Evolutionary conservation across 2,113 vertebrate species (phyloP).

Genomic region (Mohoua ochrocephala): DNA sequence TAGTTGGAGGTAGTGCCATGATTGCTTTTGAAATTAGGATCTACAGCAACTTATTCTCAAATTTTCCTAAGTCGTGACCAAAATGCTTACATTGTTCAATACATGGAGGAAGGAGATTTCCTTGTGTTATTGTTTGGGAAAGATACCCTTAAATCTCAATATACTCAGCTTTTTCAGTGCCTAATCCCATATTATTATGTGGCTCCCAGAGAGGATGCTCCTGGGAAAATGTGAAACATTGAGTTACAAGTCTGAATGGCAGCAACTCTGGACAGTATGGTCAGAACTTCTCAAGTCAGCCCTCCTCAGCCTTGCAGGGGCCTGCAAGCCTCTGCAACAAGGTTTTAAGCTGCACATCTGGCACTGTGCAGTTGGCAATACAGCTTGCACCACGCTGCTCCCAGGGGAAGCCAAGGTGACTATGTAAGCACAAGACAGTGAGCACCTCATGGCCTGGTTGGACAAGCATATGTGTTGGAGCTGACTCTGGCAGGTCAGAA

Average conservation of each 20-base stretch:
- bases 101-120: not conserved
- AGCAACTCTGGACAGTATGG: not conserved
- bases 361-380: not conserved
- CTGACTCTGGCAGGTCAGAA: not conserved
- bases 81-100: not conserved
- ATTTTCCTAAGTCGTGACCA: not conserved
- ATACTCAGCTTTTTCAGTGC: not conserved
- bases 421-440: not conserved
- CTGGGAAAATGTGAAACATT: not conserved
- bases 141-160: not conserved
- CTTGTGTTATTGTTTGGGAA: not conserved
- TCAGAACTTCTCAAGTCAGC: rapidly evolving
- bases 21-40: not conserved
- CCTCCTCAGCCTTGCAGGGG: not conserved
- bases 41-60: not conserved
- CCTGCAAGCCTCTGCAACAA: not conserved
- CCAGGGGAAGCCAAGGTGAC: not conserved
- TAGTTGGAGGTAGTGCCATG: not conserved
- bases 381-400: rapidly evolving
- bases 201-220: not conserved
- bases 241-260: not conserved
- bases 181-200: not conserved
- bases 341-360: not conserved
- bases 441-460: rapidly evolving
- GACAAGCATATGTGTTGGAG: rapidly evolving